A percentile compares a stretch with the other conserved stretches of the same genome.
These are phyloP conservation scores for Magallana angulata DNA, from an alignment of 1,140 invertebrate genomes.

Conservation along the genomic window DNA sequence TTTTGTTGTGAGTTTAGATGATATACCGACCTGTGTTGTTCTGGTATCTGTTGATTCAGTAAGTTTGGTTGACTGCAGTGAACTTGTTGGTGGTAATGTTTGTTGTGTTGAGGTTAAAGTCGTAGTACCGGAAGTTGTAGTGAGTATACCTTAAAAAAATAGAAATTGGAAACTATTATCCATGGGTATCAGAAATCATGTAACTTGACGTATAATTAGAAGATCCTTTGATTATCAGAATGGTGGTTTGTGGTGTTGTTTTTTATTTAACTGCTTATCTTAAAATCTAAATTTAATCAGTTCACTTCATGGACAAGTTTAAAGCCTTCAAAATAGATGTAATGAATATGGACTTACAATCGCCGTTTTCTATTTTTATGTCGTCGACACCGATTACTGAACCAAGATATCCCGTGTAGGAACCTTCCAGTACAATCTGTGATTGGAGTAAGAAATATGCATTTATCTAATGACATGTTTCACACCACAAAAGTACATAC, in stretches of 20 bases:
- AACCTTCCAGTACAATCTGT: background rate
- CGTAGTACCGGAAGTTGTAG: background rate
- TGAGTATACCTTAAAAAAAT: background rate
- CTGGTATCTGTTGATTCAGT: background rate
- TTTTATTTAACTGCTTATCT: no score
- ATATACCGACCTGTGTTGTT: constrained; percentile 9
- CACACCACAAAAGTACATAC: no score
- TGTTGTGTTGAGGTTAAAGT: background rate
- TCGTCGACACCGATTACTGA: background rate
- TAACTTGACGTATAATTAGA: no score
- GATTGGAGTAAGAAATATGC: background rate
- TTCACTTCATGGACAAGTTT: no score
- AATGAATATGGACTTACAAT: background rate
- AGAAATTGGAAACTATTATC: background rate
- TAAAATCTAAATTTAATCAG: no score
- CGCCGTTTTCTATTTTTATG: background rate
- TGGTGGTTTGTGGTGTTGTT: no score
- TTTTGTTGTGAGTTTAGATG: background rate
- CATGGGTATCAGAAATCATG: no score
- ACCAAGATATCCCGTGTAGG: background rate
- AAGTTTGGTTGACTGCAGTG: no score
- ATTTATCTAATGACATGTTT: no score
- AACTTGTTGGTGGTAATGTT: no score
- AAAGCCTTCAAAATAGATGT: no score
- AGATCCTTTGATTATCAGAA: no score